Percentiles rank a stretch among this genome's conserved stretches.
Evolutionary conservation across 2,888 invertebrate genomes (phyloP).

Genomic region (Colletes collaris): DNA sequence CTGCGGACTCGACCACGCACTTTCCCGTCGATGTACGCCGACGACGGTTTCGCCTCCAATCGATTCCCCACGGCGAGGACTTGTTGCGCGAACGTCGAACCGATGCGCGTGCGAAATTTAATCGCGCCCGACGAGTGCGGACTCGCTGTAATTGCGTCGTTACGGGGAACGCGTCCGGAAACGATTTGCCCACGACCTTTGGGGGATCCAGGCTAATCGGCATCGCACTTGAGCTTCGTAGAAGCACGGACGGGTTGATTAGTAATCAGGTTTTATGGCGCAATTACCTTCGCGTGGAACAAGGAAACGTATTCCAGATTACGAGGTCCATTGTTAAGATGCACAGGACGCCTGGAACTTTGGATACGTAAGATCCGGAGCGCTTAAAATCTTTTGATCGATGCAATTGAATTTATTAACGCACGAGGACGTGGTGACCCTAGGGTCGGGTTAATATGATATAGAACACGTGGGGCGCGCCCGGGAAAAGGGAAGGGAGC

Average conservation of each 20-base stretch:
- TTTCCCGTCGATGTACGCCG: slow-evolving; percentile 3
- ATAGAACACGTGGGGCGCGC: no score
- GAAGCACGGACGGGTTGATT: not conserved
- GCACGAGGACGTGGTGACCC: no score
- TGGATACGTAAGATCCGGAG: no score
- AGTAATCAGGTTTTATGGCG: no score
- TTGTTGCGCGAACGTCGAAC: slow-evolving; percentile 53
- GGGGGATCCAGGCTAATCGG: not conserved
- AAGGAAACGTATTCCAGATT: no score
- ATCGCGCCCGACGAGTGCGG: slow-evolving; percentile 1
- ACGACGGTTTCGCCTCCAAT: slow-evolving; percentile 1
- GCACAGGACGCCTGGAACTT: no score
- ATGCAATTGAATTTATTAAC: no score
- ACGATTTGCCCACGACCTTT: slow-evolving; percentile 34
- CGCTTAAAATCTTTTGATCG: no score
- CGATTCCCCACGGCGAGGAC: slow-evolving; percentile 38
- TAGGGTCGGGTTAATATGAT: no score
- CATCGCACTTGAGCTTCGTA: slow-evolving; percentile 23
- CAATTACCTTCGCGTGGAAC: no score
- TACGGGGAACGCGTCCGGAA: slow-evolving; percentile 28
- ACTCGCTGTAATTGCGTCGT: slow-evolving; percentile 39
- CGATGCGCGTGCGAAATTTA: slow-evolving; percentile 33
- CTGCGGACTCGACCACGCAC: slow-evolving; percentile 23
- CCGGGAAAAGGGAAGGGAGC: no score
- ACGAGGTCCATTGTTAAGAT: no score